A percentile compares a stretch with the other conserved stretches of the same genome.
Evolutionary conservation across 2,888 invertebrate genomes (phyloP).

Genomic region (Anoplius nigerrimus): DNA sequence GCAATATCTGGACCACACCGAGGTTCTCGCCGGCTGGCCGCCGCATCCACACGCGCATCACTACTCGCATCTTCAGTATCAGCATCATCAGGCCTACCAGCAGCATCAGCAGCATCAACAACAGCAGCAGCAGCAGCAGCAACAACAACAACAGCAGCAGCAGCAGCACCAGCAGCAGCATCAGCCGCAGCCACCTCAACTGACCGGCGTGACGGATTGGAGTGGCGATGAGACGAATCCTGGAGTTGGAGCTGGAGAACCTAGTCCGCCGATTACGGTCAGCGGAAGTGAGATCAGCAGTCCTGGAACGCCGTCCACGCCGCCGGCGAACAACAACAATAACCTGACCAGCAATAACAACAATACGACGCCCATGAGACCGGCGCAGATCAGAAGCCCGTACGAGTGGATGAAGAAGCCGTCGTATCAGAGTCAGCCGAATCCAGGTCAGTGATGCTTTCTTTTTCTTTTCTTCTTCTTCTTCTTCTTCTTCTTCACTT

Average conservation of each 20-base stretch:
- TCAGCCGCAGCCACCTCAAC: slow-evolving; percentile 8
- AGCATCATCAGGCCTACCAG: slow-evolving; percentile 76
- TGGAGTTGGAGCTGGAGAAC: slow-evolving; percentile 60
- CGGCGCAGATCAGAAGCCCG: slow-evolving; percentile 86
- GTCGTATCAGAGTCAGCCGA: slow-evolving; percentile 88
- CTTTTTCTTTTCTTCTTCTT: neutral
- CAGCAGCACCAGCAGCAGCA: slow-evolving; percentile 49
- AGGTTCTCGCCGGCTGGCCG: slow-evolving; percentile 75
- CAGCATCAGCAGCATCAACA: slow-evolving; percentile 72
- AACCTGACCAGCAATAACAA: slow-evolving; percentile 56
- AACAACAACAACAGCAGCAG: slow-evolving; percentile 65
- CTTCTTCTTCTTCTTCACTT: neutral
- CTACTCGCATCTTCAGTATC: slow-evolving; percentile 71
- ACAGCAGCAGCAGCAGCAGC: slow-evolving; percentile 65
- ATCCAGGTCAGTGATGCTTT: slow-evolving; percentile 80
- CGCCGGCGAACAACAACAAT: slow-evolving; percentile 69
- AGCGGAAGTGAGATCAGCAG: slow-evolving; percentile 80
- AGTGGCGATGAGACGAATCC: slow-evolving; percentile 58
- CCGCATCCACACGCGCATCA: slow-evolving; percentile 74
- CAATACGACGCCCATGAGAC: slow-evolving; percentile 76
- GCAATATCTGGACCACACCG: slow-evolving; percentile 71
- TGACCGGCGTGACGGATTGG: slow-evolving; percentile 56
- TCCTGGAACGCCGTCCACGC: slow-evolving; percentile 75
- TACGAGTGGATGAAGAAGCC: slow-evolving; percentile 96
- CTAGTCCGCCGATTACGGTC: slow-evolving; percentile 79